Evolutionary conservation across 1,140 invertebrate species (phyloP).

Genomic region (Drosophila lowei): DNA sequence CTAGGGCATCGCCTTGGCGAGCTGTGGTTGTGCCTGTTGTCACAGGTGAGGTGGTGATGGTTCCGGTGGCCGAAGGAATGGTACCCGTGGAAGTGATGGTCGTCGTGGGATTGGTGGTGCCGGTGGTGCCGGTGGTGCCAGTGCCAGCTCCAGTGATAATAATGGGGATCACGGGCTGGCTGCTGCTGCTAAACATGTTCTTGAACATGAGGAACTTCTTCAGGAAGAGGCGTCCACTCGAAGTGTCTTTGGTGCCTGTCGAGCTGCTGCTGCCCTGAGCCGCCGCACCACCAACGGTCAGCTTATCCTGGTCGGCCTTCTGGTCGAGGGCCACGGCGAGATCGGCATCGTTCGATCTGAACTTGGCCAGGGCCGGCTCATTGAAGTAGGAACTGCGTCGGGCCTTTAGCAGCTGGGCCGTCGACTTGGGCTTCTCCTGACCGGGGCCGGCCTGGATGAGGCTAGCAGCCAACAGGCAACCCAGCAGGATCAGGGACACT

Average conservation of each 20-base stretch:
- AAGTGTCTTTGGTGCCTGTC: conserved; percentile 54
- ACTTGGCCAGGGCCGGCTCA: conserved; percentile 27
- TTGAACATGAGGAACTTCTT: conserved; percentile 77
- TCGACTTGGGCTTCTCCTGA: conserved; percentile 4
- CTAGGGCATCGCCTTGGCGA: neutral
- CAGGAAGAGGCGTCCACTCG: conserved; percentile 72
- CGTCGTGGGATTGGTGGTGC: neutral
- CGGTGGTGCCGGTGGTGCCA: neutral
- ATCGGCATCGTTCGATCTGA: conserved; percentile 31
- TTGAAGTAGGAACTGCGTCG: conserved; percentile 26
- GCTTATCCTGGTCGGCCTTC: conserved; percentile 24
- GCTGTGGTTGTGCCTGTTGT: conserved; percentile 7
- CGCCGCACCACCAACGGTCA: conserved; percentile 1
- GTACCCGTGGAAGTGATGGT: conserved; percentile 66
- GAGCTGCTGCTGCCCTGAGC: neutral
- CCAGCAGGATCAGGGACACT: conserved; percentile 31
- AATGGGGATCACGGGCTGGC: conserved; percentile 68
- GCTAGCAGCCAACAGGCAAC: conserved; percentile 10
- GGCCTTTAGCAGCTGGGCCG: no score
- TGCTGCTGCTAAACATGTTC: conserved; percentile 68
- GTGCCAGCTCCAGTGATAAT: conserved; percentile 63
- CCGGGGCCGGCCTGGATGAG: conserved; percentile 18
- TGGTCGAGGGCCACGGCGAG: neutral
- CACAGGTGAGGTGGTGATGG: conserved; percentile 38
- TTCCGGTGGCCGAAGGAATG: conserved; percentile 60